Evolutionary conservation across 2,113 vertebrate genomes (phyloP).

Genomic region (Psephotus haematonotus): DNA sequence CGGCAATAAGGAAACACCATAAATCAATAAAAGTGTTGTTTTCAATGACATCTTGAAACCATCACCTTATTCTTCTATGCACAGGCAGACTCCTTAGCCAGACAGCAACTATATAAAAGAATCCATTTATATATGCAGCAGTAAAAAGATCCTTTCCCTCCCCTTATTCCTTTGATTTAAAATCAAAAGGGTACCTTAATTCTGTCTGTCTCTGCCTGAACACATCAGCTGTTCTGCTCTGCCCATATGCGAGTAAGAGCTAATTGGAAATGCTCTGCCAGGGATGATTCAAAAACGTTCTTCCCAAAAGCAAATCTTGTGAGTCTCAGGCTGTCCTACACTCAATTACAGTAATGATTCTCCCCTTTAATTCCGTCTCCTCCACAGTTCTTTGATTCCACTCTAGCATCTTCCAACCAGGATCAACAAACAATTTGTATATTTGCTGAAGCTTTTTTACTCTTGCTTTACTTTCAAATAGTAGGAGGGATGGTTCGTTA

Average conservation of each 20-base stretch:
- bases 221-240: not conserved
- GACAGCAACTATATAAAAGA: not conserved
- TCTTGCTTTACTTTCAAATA: not conserved
- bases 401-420: not conserved
- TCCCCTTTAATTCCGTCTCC: not conserved
- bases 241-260: not conserved
- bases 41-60: not conserved
- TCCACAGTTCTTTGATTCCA: not conserved
- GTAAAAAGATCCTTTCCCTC: not conserved
- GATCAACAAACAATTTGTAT: not conserved
- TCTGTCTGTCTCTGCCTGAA: not conserved
- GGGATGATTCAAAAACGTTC: not conserved
- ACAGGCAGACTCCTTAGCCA: accelerated
- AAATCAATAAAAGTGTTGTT: not conserved
- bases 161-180: not conserved
- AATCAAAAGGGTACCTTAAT: not conserved
- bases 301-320: not conserved
- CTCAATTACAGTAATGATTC: not conserved
- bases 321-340: not conserved
- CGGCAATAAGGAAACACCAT: not conserved
- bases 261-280: not conserved
- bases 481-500: not conserved
- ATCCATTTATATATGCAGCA: not conserved
- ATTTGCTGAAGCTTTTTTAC: not conserved
- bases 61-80: not conserved